phyloP scores from a whole-genome alignment of 2,888 invertebrate species.

The Dyspetes luteomarginatus region DNA sequence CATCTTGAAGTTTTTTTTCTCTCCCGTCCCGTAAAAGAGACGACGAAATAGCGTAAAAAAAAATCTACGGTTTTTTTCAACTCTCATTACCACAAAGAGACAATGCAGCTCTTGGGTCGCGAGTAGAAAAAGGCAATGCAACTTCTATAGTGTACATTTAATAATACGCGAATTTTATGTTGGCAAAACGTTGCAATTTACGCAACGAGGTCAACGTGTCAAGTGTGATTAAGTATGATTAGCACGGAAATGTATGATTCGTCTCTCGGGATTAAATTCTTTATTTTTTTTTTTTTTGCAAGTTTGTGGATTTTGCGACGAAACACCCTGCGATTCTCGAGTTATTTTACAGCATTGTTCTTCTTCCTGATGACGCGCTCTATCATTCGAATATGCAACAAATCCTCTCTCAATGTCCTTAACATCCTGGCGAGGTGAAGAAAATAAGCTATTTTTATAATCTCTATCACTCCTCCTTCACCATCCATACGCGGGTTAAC shows the following conservation, averaged over 20 bases:
- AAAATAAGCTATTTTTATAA: not conserved
- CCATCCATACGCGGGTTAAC: no score
- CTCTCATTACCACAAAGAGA: constrained; percentile 28
- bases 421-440: not conserved
- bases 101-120: constrained; percentile 38
- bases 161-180: constrained; percentile 51
- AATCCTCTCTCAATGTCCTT: not conserved
- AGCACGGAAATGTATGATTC: constrained; percentile 49
- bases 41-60: constrained; percentile 10
- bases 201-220: constrained; percentile 61
- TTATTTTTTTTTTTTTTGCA: not conserved
- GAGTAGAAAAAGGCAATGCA: constrained; percentile 16
- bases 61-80: not conserved
- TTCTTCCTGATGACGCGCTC: constrained; percentile 3
- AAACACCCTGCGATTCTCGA: not conserved
- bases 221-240: constrained; percentile 60
- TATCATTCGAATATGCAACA: not conserved
- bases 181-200: constrained; percentile 54
- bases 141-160: constrained; percentile 15
- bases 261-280: constrained; percentile 45
- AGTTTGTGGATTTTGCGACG: not conserved
- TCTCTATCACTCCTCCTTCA: not conserved
- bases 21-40: not conserved
- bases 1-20: not conserved
- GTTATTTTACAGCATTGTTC: not conserved